Percentiles rank a stretch among this genome's conserved stretches.
These are phyloP conservation scores for Haemorhous mexicanus DNA, from an alignment of 2,113 vertebrate genomes.

Conservation along the genomic window DNA sequence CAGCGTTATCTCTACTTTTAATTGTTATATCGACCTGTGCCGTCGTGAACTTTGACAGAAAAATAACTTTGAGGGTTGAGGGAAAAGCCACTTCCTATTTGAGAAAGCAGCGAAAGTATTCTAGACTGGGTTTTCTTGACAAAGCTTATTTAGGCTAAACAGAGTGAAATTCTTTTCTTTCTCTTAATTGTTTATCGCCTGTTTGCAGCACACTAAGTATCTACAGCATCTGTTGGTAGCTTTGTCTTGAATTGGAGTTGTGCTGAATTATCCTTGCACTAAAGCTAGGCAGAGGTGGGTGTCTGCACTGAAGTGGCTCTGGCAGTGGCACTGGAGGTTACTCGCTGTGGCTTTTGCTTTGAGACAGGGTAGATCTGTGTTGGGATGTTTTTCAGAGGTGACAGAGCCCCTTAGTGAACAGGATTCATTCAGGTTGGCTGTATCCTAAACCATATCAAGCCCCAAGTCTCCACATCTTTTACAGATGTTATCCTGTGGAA, in stretches of 20 bases:
- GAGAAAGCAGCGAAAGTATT: background rate
- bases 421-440: background rate
- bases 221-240: fast-evolving
- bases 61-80: background rate
- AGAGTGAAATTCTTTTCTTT: background rate
- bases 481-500: background rate
- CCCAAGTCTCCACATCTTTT: background rate
- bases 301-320: background rate
- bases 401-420: background rate
- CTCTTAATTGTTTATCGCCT: background rate
- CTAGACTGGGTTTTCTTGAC: background rate
- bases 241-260: background rate
- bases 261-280: background rate
- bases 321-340: background rate
- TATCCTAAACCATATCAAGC: background rate
- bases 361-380: background rate
- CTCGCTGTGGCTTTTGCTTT: background rate
- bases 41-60: background rate
- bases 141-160: background rate
- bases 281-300: background rate
- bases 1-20: fast-evolving
- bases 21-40: fast-evolving
- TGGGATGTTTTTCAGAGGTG: background rate
- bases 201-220: background rate
- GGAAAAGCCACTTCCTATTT: background rate